Base-by-base conservation (phyloP, 2,888 invertebrate genomes). In the Andrena fulva region DNA sequence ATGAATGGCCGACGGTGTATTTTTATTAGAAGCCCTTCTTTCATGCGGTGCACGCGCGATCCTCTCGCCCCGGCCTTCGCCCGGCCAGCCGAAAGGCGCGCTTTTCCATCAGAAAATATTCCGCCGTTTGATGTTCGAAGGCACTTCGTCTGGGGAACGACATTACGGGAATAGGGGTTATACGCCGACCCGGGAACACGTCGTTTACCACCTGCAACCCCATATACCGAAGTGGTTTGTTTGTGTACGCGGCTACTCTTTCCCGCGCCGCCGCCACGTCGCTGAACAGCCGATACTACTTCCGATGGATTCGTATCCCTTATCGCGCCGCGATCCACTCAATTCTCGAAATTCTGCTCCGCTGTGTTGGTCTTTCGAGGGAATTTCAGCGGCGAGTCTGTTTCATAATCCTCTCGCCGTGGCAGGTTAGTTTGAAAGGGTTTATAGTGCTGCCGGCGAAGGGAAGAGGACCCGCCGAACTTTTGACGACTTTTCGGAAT, bases 81-180 rank as follows among this genome's bases (percentile, higher is more conserved):
- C 27, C 20, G 10, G 10, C 24, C 54, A 64, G 66, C 75, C 70
- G 66, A 83, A 77, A 79, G 82, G 72, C 73, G 69, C 74, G 80
- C 86, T 82, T 84, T 87, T 87, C 88, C 91, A 89, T 90, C 88
- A 85, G 80, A 82, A 87, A 86, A 90, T 89, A 91, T 89, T 85
- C 82, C 76, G 77, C 81, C 86, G 87, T 91, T 91, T 91, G 91
- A 91, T 91, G 88, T 89, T 89, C 88, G 87, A 90, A 87, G 89
- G 84, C 82, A 89, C 87, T 87, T 90, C 85, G 84, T 85, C 84
- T 63, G 77, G 75, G 82, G 84, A 90, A 89, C 85, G 84, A 87
- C 88, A 87, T 87, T 87, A 87, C 85, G 48, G 81, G 80, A 85
- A 85, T 84, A 77, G 82, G 74, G 74, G 75, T 84, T 85, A 70